Base-by-base conservation (phyloP, 2,113 vertebrate genomes). In the Scortum barcoo region DNA sequence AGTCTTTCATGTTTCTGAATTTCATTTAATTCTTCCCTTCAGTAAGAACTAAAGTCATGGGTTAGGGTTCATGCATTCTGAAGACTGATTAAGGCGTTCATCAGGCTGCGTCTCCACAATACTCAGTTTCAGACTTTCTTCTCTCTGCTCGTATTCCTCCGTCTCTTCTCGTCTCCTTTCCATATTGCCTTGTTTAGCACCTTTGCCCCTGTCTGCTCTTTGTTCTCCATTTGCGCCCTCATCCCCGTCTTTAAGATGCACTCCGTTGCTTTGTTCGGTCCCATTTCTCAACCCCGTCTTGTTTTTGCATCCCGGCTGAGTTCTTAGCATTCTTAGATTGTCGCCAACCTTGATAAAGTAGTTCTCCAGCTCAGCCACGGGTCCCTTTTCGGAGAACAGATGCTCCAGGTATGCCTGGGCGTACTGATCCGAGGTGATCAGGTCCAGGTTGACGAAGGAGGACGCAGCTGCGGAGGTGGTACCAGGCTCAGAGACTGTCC, bases 371-470 rank as follows among this genome's bases (percentile, higher is more conserved):
- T 87, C 53, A 12, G 85, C 81, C 66, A 93, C 76, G 0, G 93
- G 92, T 5, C 91, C 91, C 6, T 86, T 50, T 13, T 50, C 51
- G 4, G 93, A 89, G 81, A 94, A 92, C 26, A 94, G 33, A 14
- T 58, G 80, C 24, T 92, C 86, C 68, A 94, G 36, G 75, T 94
- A 95, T 16, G 86, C 90, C 84, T 89, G 73, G 28, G 88, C 24
- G 40, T 91, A 94, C 26, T 87, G 86, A 75, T 93, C 90, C 9
- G 91, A 88, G 48, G 92, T 80, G 87, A 93, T 89, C 51, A 91
- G 84, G 80, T 92, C 84, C 63, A 87, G 66, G 86, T 86, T 78
- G 9, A 91, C 19, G 38, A 58, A 73, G 30, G 72, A 51, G 44
- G 24, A 33, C 14, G 0, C 10, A 17, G 58, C 2, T 58, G 46